phyloP scores from a whole-genome alignment of 2,888 invertebrate species.

The Lumbricus terrestris region DNA sequence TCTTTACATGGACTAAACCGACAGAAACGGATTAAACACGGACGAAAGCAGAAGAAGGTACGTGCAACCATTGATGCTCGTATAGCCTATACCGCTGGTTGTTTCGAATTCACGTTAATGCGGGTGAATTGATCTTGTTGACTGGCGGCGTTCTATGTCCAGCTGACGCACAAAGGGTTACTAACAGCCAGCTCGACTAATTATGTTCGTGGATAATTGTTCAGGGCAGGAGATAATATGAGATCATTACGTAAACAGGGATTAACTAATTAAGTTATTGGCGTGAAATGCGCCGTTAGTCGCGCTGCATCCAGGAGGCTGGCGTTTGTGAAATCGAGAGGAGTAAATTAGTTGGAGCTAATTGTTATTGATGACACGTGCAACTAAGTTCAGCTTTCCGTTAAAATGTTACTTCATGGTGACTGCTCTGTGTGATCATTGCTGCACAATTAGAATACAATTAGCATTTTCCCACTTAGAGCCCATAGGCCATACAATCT shows the following conservation, averaged over 20 bases:
- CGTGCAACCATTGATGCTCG: constrained; percentile 3
- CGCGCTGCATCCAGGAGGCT: not conserved
- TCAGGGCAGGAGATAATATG: not conserved
- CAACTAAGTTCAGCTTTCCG: not conserved
- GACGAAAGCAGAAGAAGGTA: not conserved
- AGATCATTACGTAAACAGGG: not conserved
- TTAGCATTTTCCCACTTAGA: too few species aligned
- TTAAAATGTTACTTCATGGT: not conserved
- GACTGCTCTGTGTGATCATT: not conserved
- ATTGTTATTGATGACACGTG: not conserved
- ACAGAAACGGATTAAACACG: not conserved
- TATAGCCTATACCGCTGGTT: not conserved
- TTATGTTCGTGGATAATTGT: not conserved
- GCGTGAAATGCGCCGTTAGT: not conserved
- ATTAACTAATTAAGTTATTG: not conserved
- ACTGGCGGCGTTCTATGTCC: not conserved
- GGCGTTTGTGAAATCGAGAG: not conserved
- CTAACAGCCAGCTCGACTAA: not conserved
- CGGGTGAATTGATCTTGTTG: not conserved
- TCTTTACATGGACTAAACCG: not conserved
- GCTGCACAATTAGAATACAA: too few species aligned
- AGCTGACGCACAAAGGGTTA: not conserved
- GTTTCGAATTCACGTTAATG: constrained; percentile 3
- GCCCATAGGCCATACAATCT: too few species aligned
- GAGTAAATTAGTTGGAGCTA: not conserved